A percentile compares a stretch with the other conserved stretches of the same genome.
phyloP scores from a whole-genome alignment of 2,888 invertebrate species.

The Nomada fucata region DNA sequence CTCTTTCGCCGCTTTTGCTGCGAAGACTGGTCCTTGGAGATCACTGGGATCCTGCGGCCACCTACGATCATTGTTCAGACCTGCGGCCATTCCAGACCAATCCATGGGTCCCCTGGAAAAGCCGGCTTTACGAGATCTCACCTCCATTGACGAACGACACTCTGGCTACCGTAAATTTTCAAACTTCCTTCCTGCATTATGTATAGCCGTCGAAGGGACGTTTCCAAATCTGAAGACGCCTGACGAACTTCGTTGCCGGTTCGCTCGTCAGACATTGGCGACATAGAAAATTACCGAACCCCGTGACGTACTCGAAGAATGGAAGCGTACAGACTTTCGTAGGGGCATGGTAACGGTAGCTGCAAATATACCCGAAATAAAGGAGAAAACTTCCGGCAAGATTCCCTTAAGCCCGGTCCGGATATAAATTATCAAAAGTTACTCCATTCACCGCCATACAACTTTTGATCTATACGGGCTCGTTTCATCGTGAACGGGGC shows the following conservation, averaged over 20 bases:
- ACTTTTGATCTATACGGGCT: constrained; percentile 18
- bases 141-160: constrained; percentile 14
- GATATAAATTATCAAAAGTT: constrained; percentile 49
- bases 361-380: constrained; percentile 43
- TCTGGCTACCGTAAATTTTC: constrained; percentile 34
- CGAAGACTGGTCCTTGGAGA: constrained; percentile 37
- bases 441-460: constrained; percentile 26
- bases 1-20: not conserved
- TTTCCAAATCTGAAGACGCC: not conserved
- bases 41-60: constrained; percentile 38
- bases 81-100: constrained; percentile 24
- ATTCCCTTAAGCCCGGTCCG: constrained; percentile 23
- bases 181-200: constrained; percentile 40
- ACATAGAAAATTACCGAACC: not conserved
- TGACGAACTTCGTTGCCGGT: not conserved
- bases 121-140: constrained; percentile 30
- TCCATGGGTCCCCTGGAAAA: constrained; percentile 28
- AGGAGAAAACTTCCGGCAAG: constrained; percentile 40
- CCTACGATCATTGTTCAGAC: constrained; percentile 47
- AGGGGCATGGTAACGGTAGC: constrained; percentile 19
- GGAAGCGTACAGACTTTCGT: too few relatives aligned
- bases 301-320: not conserved
- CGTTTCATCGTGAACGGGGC: constrained; percentile 5
- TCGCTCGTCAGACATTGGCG: not conserved
- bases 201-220: constrained; percentile 8